Percentiles rank a stretch among this genome's conserved stretches.
Evolutionary conservation across 2,113 vertebrate species (phyloP).

Genomic region (Neopipo cinnamomea): DNA sequence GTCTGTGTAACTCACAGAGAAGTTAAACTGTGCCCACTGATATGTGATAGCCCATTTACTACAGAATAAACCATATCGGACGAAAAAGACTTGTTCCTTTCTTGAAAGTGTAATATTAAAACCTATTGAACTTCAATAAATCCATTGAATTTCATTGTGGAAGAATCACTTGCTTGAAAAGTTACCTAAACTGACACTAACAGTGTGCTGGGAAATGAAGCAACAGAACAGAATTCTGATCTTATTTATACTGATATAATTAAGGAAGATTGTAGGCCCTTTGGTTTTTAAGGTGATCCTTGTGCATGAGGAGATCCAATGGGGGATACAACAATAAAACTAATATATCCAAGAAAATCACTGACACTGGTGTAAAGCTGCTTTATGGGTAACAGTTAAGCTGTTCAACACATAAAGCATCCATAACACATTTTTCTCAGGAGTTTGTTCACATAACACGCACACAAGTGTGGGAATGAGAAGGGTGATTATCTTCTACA

Average conservation of each 20-base stretch:
- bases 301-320: not conserved
- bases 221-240: conserved; percentile 7
- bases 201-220: conserved; percentile 7
- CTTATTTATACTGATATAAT: conserved; percentile 29
- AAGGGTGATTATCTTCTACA: conserved; percentile 2
- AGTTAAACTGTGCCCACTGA: not conserved
- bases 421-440: not conserved
- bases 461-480: not conserved
- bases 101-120: not conserved
- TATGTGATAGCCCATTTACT: not conserved
- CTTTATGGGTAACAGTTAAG: not conserved
- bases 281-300: conserved; percentile 9
- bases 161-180: conserved; percentile 4
- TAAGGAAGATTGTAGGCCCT: not conserved
- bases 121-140: conserved; percentile 9
- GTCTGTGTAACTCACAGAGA: not conserved
- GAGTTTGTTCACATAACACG: not conserved
- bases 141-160: not conserved
- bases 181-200: conserved; percentile 27
- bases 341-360: conserved; percentile 6
- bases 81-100: not conserved
- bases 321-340: not conserved
- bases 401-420: conserved; percentile 7
- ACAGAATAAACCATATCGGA: not conserved
- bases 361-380: not conserved